Percentiles rank a stretch among this genome's conserved stretches.
Conservation (phyloP, 2,113 vertebrate genomes). For the Azemiops feae region DNA sequence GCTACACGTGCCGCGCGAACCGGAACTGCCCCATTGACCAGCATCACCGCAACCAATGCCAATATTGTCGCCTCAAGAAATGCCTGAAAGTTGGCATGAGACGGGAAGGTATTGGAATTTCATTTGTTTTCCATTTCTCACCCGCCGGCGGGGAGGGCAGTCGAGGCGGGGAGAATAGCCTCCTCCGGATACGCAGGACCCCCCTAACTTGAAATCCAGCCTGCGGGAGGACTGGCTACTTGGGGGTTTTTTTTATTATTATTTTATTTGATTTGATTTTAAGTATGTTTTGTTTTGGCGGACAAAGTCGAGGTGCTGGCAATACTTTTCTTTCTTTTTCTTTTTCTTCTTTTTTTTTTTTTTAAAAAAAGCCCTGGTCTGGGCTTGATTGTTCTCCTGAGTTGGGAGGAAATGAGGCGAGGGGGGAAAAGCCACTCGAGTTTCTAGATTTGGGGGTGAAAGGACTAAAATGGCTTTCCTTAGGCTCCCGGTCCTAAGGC, state of each 20-base stretch:
- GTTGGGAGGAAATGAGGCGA: background rate
- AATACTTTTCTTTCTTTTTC: background rate
- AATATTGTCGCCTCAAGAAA: conserved; percentile 98
- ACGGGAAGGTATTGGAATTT: conserved; percentile 98
- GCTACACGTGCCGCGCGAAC: conserved; percentile 96
- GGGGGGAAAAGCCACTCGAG: background rate
- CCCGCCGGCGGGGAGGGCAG: conserved; percentile 42
- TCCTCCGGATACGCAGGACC: conserved; percentile 51
- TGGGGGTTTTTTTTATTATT: background rate
- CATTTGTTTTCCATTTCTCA: conserved; percentile 71
- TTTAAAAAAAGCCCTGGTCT: background rate
- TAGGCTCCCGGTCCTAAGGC: background rate
- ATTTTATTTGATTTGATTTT: too few relatives aligned
- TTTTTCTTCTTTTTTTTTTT: background rate
- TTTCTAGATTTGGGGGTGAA: background rate
- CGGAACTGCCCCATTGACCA: conserved; percentile 98
- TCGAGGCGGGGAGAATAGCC: conserved; percentile 17
- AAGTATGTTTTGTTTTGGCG: background rate
- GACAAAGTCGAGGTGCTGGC: background rate
- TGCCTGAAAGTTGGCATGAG: conserved; percentile 99
- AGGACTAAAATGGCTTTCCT: background rate
- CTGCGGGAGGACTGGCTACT: background rate
- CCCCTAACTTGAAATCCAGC: background rate
- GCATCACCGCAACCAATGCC: conserved; percentile 98
- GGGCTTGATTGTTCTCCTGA: background rate